phyloP scores from a whole-genome alignment of 1,140 invertebrate genomes.

The Heliconius nattereri region DNA sequence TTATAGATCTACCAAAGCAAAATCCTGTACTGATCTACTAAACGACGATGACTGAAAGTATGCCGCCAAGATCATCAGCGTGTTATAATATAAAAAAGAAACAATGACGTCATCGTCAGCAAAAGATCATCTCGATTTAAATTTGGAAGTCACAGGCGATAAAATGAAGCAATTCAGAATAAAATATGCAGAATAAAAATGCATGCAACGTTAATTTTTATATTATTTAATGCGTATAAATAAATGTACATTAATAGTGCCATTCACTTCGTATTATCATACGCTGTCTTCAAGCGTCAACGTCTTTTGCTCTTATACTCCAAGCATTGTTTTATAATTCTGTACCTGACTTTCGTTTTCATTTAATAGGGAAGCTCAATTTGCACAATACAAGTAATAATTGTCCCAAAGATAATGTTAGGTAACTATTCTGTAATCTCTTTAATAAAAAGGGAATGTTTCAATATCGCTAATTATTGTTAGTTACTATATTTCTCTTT shows the following conservation, averaged over 20 bases:
- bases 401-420: conserved; percentile 62
- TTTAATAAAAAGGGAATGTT: neutral
- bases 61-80: neutral
- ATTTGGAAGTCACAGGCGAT: neutral
- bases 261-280: conserved; percentile 19
- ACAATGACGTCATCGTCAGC: neutral
- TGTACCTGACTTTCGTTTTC: conserved; percentile 57
- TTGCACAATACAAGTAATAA: conserved; percentile 42
- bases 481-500: conserved; percentile 22
- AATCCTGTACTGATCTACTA: conserved; percentile 82
- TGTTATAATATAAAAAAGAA: neutral
- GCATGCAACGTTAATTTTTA: conserved; percentile 10
- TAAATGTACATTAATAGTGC: conserved; percentile 18
- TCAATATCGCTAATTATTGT: neutral
- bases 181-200: neutral
- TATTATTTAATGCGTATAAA: neutral
- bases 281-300: conserved; percentile 2
- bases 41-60: conserved; percentile 74
- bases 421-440: conserved; percentile 25
- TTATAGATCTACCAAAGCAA: conserved; percentile 82
- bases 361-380: conserved; percentile 47
- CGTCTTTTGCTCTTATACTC: conserved; percentile 10
- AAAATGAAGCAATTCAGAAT: neutral
- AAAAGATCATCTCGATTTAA: neutral
- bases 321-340: conserved; percentile 16